Evolutionary conservation across 2,113 vertebrate species (phyloP), one percentile per base, ranked within the genome.

Genomic region (Propithecus coquereli): DNA sequence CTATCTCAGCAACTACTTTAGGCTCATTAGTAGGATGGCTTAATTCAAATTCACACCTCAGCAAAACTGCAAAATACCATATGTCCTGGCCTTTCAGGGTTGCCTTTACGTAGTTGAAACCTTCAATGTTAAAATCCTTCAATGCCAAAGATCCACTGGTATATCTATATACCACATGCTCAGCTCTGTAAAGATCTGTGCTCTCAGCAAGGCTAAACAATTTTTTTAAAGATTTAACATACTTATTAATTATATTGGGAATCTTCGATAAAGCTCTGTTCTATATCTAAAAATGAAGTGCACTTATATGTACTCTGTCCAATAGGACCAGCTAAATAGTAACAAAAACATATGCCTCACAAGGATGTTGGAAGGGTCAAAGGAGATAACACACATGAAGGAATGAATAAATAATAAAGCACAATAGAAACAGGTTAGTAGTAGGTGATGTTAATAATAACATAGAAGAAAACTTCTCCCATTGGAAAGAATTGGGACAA

Each of bases 1-100:
- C 50, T 79, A 18, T 40, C 14, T 37, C 50, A 91, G 34, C n/a
- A 63, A 92, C 43, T 11, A 90, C 34, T 6, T 80, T 10, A 54
- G 65, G 50, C 47, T 96, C 66, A 66, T 47, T 45, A 85, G 16
- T 70, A 57, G 40, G 34, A 43, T 45, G 22, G 73, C 47, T 94
- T 81, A 90, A 92, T 66, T 96, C 61, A 52, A 79, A 95, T 76
- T 91, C 61, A 79, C 47, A 94, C 79, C 40, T 95, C 45, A 95
- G 45, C 73, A 94, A 88, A 97, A 73, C 3, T 66, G 40, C 50
- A 95, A 95, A 95, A 76, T 76, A 57, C 34, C 63, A 0, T 81
- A 43, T 61, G 32, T 65, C 70, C 57, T 84, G 34, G 68, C 45
- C 54, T 45, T 79, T 71, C 66, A 73, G n/a, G 25, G 47, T 12